These are phyloP conservation scores for Zaprionus nigranus DNA, from an alignment of 1,140 invertebrate species.

Conservation along the genomic window DNA sequence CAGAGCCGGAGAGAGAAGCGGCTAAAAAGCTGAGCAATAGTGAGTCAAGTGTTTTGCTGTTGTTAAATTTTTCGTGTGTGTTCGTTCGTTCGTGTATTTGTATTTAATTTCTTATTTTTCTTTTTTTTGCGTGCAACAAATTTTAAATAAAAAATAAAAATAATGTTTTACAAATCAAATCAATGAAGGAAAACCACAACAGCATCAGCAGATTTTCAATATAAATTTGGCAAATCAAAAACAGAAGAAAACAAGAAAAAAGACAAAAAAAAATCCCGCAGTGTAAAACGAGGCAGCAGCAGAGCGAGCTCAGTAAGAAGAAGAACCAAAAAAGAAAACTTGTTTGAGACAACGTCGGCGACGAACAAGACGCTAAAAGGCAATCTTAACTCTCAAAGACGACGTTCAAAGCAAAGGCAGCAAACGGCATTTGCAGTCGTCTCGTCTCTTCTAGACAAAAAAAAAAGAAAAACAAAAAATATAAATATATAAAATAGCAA, in stretches of 20 bases:
- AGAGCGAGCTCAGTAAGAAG: conserved; percentile 42
- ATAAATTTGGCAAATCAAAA: conserved; percentile 39
- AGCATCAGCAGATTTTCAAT: conserved; percentile 4
- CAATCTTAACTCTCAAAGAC: conserved; percentile 42
- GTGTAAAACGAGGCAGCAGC: conserved; percentile 53
- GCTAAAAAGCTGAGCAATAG: conserved; percentile 46
- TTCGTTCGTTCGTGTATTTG: conserved; percentile 14
- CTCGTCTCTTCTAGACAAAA: conserved; percentile 19
- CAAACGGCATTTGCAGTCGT: conserved; percentile 49
- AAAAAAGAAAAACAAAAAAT: conserved; percentile 6
- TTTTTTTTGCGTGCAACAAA: conserved; percentile 21
- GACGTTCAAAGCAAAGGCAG: conserved; percentile 40
- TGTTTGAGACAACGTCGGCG: conserved; percentile 67
- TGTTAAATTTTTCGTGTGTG: conserved; percentile 70
- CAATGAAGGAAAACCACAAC: not conserved
- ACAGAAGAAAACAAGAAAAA: conserved; percentile 23
- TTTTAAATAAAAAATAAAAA: conserved; percentile 10
- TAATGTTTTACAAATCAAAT: conserved; percentile 6
- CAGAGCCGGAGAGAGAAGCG: conserved; percentile 57
- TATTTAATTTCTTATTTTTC: conserved; percentile 17
- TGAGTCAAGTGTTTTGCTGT: conserved; percentile 68
- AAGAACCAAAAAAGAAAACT: conserved; percentile 72
- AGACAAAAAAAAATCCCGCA: conserved; percentile 50
- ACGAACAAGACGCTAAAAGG: conserved; percentile 55
- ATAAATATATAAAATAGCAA: not conserved